These are phyloP conservation scores for Micromys minutus DNA, from an alignment of 2,113 vertebrate genomes.

Conservation along the genomic window DNA sequence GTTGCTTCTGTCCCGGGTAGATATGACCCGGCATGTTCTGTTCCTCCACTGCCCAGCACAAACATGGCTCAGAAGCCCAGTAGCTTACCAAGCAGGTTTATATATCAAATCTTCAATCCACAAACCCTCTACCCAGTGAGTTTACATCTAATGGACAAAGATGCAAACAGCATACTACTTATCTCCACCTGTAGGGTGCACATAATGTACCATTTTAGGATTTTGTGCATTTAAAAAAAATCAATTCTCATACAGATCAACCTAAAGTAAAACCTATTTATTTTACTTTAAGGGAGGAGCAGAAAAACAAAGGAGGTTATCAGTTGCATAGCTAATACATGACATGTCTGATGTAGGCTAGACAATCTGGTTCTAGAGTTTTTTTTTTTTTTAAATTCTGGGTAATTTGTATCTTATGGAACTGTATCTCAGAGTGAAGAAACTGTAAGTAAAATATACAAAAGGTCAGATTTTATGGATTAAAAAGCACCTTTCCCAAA, in stretches of 20 bases:
- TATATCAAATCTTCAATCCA: too few species aligned
- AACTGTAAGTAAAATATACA: constrained; percentile 12
- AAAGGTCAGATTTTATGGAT: not conserved
- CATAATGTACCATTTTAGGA: not conserved
- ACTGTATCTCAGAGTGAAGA: not conserved
- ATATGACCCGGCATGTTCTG: too few species aligned
- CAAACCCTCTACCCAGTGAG: too few species aligned
- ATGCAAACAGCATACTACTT: too few species aligned
- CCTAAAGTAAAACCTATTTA: not conserved
- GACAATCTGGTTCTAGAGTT: not conserved
- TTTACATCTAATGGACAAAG: too few species aligned
- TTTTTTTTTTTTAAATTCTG: not conserved
- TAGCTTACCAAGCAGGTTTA: too few species aligned
- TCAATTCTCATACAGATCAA: not conserved
- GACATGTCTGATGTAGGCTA: not conserved
- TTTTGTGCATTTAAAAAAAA: not conserved
- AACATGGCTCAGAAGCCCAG: too few species aligned
- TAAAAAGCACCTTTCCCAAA: constrained; percentile 18
- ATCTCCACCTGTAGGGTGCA: not conserved
- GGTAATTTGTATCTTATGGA: not conserved
- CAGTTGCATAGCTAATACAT: not conserved
- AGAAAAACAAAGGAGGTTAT: not conserved
- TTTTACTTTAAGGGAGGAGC: not conserved
- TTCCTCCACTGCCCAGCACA: too few species aligned
- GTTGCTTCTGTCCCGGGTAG: too few species aligned